A percentile compares a stretch with the other conserved stretches of the same genome.
phyloP scores from a whole-genome alignment of 1,140 invertebrate genomes.

The Philaenus spumarius region DNA sequence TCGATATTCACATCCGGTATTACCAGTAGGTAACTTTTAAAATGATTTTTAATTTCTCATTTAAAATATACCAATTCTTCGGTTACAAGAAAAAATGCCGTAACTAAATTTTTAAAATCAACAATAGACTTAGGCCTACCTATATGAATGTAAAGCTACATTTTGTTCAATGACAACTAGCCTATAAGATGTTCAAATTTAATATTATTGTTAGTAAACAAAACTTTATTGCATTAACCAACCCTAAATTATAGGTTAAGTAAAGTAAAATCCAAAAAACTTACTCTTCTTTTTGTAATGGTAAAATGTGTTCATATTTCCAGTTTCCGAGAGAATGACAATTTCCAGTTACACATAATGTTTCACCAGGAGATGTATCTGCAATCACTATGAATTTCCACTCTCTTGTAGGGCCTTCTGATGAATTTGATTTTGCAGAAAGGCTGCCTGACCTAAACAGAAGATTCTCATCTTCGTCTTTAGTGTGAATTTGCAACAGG shows the following conservation, averaged over 20 bases:
- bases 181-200: background rate
- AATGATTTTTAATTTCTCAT: too few relatives aligned
- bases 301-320: slow-evolving; percentile 37
- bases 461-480: background rate
- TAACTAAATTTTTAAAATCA: too few relatives aligned
- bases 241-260: slow-evolving; percentile 2
- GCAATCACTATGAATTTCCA: slow-evolving; percentile 41
- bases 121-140: too few relatives aligned
- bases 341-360: slow-evolving; percentile 46
- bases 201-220: background rate
- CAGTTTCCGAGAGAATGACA: slow-evolving; percentile 44
- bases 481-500: slow-evolving; percentile 9
- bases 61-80: too few relatives aligned
- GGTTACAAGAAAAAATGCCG: too few relatives aligned
- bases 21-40: too few relatives aligned
- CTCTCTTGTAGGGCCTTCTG: slow-evolving; percentile 4
- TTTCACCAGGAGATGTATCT: slow-evolving; percentile 37
- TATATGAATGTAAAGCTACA: too few relatives aligned
- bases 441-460: background rate
- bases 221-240: background rate
- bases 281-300: slow-evolving; percentile 26
- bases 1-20: too few relatives aligned
- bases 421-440: slow-evolving; percentile 1
- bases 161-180: too few relatives aligned
- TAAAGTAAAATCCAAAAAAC: background rate